Evolutionary conservation across 2,113 vertebrate species (phyloP).

Genomic region (Synchiropus splendidus): DNA sequence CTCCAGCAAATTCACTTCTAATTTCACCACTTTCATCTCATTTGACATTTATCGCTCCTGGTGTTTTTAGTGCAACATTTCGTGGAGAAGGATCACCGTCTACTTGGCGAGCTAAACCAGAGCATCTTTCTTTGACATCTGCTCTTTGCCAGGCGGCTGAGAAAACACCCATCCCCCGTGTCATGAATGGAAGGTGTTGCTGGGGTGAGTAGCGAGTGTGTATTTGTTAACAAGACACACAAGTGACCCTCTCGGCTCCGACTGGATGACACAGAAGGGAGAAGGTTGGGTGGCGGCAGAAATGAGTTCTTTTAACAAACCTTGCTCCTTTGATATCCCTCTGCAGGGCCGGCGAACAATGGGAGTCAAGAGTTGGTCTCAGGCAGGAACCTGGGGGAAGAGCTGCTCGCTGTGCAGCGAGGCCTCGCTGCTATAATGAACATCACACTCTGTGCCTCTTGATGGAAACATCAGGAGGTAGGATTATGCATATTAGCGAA

Average conservation of each 20-base stretch:
- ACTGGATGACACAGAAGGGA: constrained; percentile 31
- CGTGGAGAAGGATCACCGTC: no score
- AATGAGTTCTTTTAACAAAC: constrained; percentile 41
- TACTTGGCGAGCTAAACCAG: constrained; percentile 8
- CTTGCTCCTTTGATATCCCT: constrained; percentile 48
- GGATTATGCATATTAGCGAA: constrained; percentile 63
- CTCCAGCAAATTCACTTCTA: no score
- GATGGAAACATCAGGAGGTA: constrained; percentile 58
- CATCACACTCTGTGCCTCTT: constrained; percentile 48
- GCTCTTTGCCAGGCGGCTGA: constrained; percentile 8
- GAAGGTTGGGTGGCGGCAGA: constrained; percentile 28
- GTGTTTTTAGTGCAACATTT: no score
- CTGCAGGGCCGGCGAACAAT: constrained; percentile 30
- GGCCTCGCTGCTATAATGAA: constrained; percentile 48
- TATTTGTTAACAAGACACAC: constrained; percentile 18
- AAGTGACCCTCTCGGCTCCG: constrained; percentile 17
- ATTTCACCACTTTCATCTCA: no score
- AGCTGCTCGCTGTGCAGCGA: constrained; percentile 39
- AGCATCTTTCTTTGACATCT: constrained; percentile 5
- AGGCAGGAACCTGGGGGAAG: constrained; percentile 41
- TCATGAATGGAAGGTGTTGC: constrained; percentile 12
- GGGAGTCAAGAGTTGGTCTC: constrained; percentile 43
- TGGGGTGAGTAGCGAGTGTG: constrained; percentile 12
- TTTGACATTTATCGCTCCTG: no score
- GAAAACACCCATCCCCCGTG: constrained; percentile 9